Evolutionary conservation across 2,113 vertebrate species (phyloP), one percentile per base, ranked within the genome.

Genomic region (Lipotes vexillifer): DNA sequence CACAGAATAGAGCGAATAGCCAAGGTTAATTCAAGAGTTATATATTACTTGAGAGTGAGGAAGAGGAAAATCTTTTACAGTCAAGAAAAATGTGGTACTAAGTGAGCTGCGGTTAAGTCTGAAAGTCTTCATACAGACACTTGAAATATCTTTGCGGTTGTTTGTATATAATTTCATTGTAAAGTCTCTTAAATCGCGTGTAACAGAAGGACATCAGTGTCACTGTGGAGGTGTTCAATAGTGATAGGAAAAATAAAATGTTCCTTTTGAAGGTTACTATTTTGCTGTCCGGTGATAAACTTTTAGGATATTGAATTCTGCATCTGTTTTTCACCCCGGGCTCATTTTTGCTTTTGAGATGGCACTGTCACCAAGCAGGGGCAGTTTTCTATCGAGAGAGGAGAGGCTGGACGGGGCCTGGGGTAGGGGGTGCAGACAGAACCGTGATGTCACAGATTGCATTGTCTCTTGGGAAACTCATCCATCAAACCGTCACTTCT

Each of bases 401-500:
- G 49, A 96, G 55, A 74, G 85, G 82, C 95, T 96, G 95, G 97
- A 89, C 74, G 93, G 96, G 92, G 85, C 78, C 81, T 80, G 36
- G 63, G 84, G 82, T 57, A 3, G 95, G 87, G 81, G 55, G 68
- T 77, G 63, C 96, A 95, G 91, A 97, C 81, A 97, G 96, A 97
- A 92, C 97, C 65, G 25, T 96, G 98, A 98, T 99, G 98, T 98
- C 98, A 98, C 98, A 97, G 94, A 93, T 97, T 97, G 86, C 97
- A 97, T 98, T 98, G 98, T 99, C 98, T 98, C 98, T 97, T 97
- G 95, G 97, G 94, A 98, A 96, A 95, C 97, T 88, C 98, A 99
- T 99, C 98, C 98, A 99, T 99, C 99, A 99, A 98, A 92, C 97
- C 90, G 95, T 98, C 98, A 98, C 97, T 97, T 98, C 98, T 92